Base-by-base conservation (phyloP, 2,797 vertebrate species). In the Gymnocypris eckloni region DNA sequence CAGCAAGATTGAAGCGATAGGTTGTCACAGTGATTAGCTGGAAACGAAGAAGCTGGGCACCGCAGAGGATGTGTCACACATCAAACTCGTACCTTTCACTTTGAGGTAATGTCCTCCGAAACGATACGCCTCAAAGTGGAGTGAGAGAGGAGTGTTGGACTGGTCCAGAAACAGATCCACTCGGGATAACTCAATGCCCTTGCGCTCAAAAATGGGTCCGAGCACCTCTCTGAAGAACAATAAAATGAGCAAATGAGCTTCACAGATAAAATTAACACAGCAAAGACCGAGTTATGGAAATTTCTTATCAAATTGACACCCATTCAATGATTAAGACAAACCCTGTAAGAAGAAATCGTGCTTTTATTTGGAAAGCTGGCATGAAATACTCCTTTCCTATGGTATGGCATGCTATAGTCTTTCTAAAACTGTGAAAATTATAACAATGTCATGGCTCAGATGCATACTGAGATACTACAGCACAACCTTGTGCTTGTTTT, bases 141-240 rank as follows among this genome's bases (percentile, higher is more conserved):
- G 97, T 1, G 95, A 97, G 82, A 99, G 94, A 0, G 98, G 97
- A 0, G 98, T 99, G 95, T 98, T 97, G 85, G 98, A 99, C 92
- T 99, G 98, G 90, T 99, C 98, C 93, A 99, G 92, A 91, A 98
- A 99, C 92, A 99, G 91, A 45, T 98, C 94, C 78, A 98, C 97
- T 64, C 93, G 95, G 78, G 94, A 93, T 86, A 96, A 91, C 6
- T 98, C 94, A 0, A 99, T 97, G 0, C 96, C 97, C 22, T 97
- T 98, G 88, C 97, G 96, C 92, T 99, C 98, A 0, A 99, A 98
- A 39, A 99, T 95, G 0, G 98, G 98, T 41, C 95, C 94, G 67
- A 99, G 90, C 79, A 98, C 97, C 92, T 99, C 98, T 86, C 98
- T 99, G 92, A 0, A 4, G 20, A 66, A 86, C n/a, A 37, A 75